Conservation (phyloP, 2,113 vertebrate species). For the Osmerus eperlanus region DNA sequence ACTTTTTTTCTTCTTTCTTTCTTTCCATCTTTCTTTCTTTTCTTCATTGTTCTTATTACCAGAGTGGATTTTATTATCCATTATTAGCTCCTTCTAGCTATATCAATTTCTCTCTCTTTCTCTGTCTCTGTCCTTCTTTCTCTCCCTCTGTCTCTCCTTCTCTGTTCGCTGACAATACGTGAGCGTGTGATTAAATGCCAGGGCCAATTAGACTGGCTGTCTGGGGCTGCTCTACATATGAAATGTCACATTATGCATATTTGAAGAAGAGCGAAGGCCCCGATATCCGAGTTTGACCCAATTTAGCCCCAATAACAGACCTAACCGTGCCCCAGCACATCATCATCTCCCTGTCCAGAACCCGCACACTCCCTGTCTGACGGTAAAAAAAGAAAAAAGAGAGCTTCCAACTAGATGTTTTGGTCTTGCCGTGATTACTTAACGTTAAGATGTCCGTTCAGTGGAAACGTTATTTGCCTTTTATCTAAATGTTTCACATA, state of each 20-base stretch:
- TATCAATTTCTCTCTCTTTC: background rate
- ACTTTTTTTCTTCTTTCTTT: background rate
- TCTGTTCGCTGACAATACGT: conserved; percentile 16
- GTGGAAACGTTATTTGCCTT: too few relatives aligned
- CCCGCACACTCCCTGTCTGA: conserved; percentile 12
- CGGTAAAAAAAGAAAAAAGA: background rate
- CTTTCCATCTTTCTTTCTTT: too few relatives aligned
- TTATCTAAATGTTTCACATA: too few relatives aligned
- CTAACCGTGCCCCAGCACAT: conserved; percentile 17
- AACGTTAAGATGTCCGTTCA: too few relatives aligned
- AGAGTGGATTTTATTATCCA: background rate
- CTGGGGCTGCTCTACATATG: conserved; percentile 42
- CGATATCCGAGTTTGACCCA: conserved; percentile 47
- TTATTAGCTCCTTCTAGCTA: background rate
- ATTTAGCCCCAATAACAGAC: conserved; percentile 54
- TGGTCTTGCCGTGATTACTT: too few relatives aligned
- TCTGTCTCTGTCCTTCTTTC: background rate
- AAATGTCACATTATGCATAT: conserved; percentile 58
- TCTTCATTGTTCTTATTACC: too few relatives aligned
- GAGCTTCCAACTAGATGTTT: background rate
- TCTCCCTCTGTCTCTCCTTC: background rate
- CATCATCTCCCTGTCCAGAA: conserved; percentile 29
- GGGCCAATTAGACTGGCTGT: conserved; percentile 48
- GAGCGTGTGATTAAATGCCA: conserved; percentile 41
- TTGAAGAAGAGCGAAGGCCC: conserved; percentile 38